These are phyloP conservation scores for Hyposoter dolosus DNA, from an alignment of 2,888 invertebrate genomes.

Conservation along the genomic window DNA sequence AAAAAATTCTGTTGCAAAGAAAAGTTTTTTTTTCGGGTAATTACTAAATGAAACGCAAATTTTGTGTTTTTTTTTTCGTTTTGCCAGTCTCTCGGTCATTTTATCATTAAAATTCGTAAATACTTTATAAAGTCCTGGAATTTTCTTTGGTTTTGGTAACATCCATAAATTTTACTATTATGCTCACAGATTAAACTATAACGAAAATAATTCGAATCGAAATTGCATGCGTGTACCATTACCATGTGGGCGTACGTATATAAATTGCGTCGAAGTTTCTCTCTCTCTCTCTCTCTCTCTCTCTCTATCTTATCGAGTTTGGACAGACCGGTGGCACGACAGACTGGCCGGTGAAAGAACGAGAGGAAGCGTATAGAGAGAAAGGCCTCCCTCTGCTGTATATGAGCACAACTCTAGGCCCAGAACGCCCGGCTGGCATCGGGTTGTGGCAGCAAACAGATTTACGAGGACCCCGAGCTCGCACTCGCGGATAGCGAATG, in stretches of 20 bases:
- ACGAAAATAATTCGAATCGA: slow-evolving; percentile 22
- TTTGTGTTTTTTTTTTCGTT: too few relatives aligned
- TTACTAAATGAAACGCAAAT: too few relatives aligned
- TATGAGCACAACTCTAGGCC: slow-evolving; percentile 40
- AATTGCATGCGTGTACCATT: slow-evolving; percentile 11
- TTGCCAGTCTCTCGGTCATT: background rate
- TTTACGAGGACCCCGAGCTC: slow-evolving; percentile 86
- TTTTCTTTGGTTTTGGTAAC: background rate
- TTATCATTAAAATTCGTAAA: background rate
- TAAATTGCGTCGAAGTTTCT: slow-evolving; percentile 23
- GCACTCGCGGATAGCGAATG: slow-evolving; percentile 86
- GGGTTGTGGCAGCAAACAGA: slow-evolving; percentile 82
- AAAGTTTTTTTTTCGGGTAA: background rate
- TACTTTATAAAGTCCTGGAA: background rate
- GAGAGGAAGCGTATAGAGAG: slow-evolving; percentile 59
- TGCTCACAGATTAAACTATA: background rate
- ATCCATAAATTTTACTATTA: background rate
- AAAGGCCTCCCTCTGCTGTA: slow-evolving; percentile 46
- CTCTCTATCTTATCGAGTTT: slow-evolving; percentile 80
- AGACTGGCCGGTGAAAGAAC: slow-evolving; percentile 35
- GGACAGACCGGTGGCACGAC: slow-evolving; percentile 73
- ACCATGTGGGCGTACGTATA: slow-evolving; percentile 29
- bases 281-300: slow-evolving; percentile 69
- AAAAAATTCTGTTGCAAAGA: background rate
- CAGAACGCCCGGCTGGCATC: slow-evolving; percentile 69